These are phyloP conservation scores for Germaria angustata DNA, from an alignment of 2,888 invertebrate species.

Conservation along the genomic window DNA sequence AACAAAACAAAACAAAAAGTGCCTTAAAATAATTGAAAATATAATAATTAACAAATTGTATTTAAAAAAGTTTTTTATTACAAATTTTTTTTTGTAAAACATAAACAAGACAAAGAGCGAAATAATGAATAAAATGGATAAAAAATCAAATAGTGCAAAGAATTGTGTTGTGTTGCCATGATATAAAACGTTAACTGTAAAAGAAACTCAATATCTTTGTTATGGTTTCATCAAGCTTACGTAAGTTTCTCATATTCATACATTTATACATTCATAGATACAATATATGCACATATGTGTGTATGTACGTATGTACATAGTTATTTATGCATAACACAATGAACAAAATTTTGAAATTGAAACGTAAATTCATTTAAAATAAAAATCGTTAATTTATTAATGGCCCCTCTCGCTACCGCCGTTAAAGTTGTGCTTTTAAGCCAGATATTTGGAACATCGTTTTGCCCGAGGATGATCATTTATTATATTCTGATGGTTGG, in stretches of 20 bases:
- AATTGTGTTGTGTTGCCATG: constrained; percentile 25
- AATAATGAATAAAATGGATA: constrained; percentile 8
- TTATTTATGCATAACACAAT: constrained; percentile 8
- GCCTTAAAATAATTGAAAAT: constrained; percentile 8
- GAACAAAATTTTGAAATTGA: background rate
- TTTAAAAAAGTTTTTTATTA: background rate
- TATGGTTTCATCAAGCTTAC: constrained; percentile 65
- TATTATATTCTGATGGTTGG: background rate
- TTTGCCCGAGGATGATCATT: constrained; percentile 6
- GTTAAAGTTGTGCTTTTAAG: background rate
- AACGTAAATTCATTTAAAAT: background rate
- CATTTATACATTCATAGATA: background rate
- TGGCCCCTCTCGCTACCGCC: background rate
- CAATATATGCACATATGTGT: background rate
- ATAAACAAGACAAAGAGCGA: constrained; percentile 1
- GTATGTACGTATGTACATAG: background rate
- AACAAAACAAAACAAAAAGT: constrained; percentile 6
- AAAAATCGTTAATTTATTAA: constrained; percentile 2
- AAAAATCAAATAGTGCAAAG: constrained; percentile 20
- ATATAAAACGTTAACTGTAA: constrained; percentile 36
- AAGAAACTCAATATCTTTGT: constrained; percentile 57
- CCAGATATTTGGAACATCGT: background rate
- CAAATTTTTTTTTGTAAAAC: constrained; percentile 7
- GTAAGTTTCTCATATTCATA: constrained; percentile 51
- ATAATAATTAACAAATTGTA: background rate